Evolutionary conservation across 37 sponge, comb jelly and placozoan species (phyloP).

Genomic region (Trichoplax adhaerens): DNA sequence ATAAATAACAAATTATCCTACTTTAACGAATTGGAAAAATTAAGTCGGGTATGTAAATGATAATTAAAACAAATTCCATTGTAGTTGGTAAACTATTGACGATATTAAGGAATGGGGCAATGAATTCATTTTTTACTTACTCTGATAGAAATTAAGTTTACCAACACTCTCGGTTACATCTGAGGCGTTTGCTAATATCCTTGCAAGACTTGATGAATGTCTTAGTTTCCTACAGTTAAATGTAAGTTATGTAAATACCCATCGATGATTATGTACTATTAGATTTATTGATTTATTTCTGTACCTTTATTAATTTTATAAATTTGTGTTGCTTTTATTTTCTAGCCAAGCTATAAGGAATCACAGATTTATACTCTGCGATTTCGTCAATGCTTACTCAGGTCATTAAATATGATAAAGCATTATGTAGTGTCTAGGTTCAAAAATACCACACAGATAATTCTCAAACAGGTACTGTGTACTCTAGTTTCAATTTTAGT

Average conservation of each 20-base stretch:
- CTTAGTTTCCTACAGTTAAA: constrained; percentile 68
- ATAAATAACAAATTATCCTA: constrained; percentile 65
- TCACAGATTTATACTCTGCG: constrained; percentile 70
- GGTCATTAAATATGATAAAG: constrained; percentile 61
- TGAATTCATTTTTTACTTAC: too few relatives aligned
- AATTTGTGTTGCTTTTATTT: not conserved
- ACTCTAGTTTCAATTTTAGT: not conserved
- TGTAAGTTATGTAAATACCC: constrained; percentile 19
- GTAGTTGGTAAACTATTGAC: too few relatives aligned
- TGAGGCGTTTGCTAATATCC: constrained; percentile 46
- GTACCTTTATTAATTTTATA: too few relatives aligned
- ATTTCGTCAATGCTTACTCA: constrained; percentile 58
- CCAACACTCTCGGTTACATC: too few relatives aligned
- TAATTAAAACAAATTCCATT: not conserved
- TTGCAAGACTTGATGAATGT: constrained; percentile 88
- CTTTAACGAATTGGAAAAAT: constrained; percentile 72
- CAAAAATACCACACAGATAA: constrained; percentile 8
- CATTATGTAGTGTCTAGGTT: constrained; percentile 48
- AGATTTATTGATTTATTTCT: too few relatives aligned
- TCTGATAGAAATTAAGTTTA: too few relatives aligned
- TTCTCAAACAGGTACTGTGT: too few relatives aligned
- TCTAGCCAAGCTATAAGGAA: constrained; percentile 84
- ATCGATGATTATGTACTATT: too few relatives aligned
- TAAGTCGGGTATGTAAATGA: constrained; percentile 24
- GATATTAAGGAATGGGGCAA: too few relatives aligned